These are phyloP conservation scores for Nephrocerus scutellatus DNA, from an alignment of 2,888 invertebrate genomes.

Conservation along the genomic window DNA sequence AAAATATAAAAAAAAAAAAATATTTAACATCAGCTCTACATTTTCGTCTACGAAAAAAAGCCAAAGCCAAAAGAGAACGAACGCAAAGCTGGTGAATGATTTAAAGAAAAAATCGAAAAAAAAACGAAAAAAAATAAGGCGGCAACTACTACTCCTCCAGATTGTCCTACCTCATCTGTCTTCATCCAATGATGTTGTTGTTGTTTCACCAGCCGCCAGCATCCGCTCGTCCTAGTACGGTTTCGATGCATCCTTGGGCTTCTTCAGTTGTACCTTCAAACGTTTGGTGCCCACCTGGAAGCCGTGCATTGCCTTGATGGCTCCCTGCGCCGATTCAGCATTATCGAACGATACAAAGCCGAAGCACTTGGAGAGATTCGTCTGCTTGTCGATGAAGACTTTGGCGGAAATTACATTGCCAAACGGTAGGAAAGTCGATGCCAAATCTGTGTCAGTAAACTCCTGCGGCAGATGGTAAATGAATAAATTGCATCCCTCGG, in stretches of 20 bases:
- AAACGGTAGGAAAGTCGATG: constrained; percentile 94
- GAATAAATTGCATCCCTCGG: constrained; percentile 97
- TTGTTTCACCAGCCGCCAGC: neutral
- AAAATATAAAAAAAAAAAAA: too few species aligned
- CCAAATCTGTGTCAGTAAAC: constrained; percentile 94
- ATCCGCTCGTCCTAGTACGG: constrained; percentile 63
- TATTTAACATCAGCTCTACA: too few species aligned
- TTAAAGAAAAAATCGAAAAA: constrained; percentile 12
- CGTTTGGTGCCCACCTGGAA: constrained; percentile 97
- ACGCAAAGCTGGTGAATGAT: too few species aligned
- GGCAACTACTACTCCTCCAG: too few species aligned
- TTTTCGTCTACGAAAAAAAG: too few species aligned
- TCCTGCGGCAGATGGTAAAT: constrained; percentile 99
- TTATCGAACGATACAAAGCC: constrained; percentile 98
- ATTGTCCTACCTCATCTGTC: too few species aligned
- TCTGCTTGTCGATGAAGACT: constrained; percentile 99
- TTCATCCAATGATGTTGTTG: constrained; percentile 7
- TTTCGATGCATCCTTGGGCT: constrained; percentile 87
- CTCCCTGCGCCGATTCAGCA: constrained; percentile 85
- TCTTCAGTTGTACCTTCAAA: constrained; percentile 94
- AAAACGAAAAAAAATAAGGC: constrained; percentile 10
- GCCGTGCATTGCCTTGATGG: constrained; percentile 96
- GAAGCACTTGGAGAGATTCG: constrained; percentile 99
- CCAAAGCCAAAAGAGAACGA: too few species aligned
- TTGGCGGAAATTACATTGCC: constrained; percentile 98